A percentile compares a stretch with the other conserved stretches of the same genome.
Evolutionary conservation across 2,113 vertebrate genomes (phyloP).

Genomic region (Oophaga pumilio): DNA sequence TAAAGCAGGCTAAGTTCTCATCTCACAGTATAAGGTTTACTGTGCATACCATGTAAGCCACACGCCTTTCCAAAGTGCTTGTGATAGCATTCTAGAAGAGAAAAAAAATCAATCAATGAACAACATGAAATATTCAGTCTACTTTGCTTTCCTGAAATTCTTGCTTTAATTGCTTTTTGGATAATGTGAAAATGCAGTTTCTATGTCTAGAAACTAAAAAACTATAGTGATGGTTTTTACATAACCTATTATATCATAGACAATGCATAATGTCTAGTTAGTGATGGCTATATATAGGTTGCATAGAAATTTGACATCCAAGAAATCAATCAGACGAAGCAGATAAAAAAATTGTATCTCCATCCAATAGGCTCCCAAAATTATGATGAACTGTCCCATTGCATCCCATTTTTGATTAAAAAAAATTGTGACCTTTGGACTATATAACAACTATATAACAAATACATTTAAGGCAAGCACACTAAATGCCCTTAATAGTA

Average conservation of each 20-base stretch:
- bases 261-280: neutral
- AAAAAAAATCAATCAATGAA: slow-evolving; percentile 66
- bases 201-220: neutral
- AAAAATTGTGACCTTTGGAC: no score
- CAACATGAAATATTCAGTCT: slow-evolving; percentile 73
- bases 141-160: slow-evolving; percentile 60
- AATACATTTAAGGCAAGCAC: no score
- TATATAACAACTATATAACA: no score
- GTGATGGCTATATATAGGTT: neutral
- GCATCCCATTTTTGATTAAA: no score
- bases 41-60: slow-evolving; percentile 59
- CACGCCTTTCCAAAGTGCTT: slow-evolving; percentile 67
- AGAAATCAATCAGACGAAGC: no score
- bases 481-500: no score
- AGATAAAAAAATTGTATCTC: no score
- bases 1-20: slow-evolving; percentile 59
- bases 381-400: neutral
- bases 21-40: slow-evolving; percentile 59
- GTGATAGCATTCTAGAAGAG: slow-evolving; percentile 60
- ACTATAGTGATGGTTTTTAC: neutral
- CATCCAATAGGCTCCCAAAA: no score
- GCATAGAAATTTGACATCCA: no score
- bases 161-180: slow-evolving; percentile 58
- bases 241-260: no score
- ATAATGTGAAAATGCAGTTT: slow-evolving; percentile 58